phyloP scores from a whole-genome alignment of 2,888 invertebrate species.

The Trissoscelio sp. region DNA sequence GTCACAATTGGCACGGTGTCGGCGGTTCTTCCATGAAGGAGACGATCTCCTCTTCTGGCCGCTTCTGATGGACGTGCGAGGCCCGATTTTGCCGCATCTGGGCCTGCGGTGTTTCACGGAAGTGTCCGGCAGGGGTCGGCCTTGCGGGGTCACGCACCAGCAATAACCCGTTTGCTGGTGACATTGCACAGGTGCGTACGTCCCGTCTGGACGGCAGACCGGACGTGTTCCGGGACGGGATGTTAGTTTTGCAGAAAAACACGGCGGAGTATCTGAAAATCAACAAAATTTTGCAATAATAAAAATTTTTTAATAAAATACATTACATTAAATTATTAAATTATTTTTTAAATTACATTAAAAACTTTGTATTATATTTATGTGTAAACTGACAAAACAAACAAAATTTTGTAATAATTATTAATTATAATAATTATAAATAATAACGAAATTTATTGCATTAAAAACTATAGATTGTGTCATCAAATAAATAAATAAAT shows the following conservation, averaged over 20 bases:
- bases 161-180: constrained; percentile 90
- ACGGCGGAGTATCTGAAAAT: constrained; percentile 82
- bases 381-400: too few species aligned
- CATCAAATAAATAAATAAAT: too few species aligned
- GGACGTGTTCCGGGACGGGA: constrained; percentile 88
- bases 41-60: constrained; percentile 77
- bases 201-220: constrained; percentile 92
- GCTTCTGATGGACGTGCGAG: constrained; percentile 72
- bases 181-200: constrained; percentile 94
- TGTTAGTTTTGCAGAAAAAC: constrained; percentile 82
- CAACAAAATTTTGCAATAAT: too few species aligned
- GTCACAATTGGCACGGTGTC: constrained; percentile 85
- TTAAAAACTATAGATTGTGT: too few species aligned
- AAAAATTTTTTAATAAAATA: too few species aligned
- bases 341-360: too few species aligned
- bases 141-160: constrained; percentile 95
- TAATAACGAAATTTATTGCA: too few species aligned
- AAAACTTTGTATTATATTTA: too few species aligned
- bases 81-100: constrained; percentile 85
- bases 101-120: constrained; percentile 89
- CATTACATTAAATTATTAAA: too few species aligned
- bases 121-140: constrained; percentile 92
- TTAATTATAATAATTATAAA: too few species aligned
- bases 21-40: constrained; percentile 76
- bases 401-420: too few species aligned